A percentile compares a stretch with the other conserved stretches of the same genome.
These are phyloP conservation scores for Clamator glandarius DNA, from an alignment of 2,797 vertebrate genomes.

Conservation along the genomic window DNA sequence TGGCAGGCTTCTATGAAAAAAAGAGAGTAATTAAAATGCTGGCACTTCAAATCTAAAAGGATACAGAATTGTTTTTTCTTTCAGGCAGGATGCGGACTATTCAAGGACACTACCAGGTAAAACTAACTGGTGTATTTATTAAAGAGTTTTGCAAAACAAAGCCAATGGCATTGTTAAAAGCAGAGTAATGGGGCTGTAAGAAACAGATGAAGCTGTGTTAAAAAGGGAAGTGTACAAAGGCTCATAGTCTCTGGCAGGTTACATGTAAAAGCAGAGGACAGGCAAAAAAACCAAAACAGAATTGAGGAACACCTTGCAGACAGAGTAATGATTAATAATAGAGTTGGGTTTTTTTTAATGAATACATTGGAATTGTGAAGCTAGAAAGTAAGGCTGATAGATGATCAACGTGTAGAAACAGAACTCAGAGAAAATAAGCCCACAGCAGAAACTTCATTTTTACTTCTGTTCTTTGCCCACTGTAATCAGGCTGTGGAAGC, in stretches of 20 bases:
- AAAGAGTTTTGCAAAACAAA: too few species aligned
- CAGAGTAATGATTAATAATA: neutral
- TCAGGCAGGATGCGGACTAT: neutral
- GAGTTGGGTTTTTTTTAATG: neutral
- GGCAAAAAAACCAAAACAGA: neutral
- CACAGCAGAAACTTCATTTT: neutral
- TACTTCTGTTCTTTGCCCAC: neutral
- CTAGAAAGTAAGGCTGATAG: neutral
- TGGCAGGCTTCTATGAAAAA: neutral
- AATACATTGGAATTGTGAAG: neutral
- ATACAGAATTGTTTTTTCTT: neutral
- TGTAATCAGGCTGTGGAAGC: neutral
- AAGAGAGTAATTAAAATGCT: neutral
- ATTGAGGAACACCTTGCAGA: neutral
- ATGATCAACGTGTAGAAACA: neutral
- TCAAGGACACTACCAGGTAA: neutral
- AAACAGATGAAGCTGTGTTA: neutral
- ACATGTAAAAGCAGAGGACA: neutral
- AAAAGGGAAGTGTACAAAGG: neutral
- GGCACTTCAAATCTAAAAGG: neutral
- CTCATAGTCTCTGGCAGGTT: neutral
- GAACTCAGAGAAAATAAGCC: neutral
- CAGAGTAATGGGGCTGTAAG: neutral
- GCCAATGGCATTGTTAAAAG: neutral
- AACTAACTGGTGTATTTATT: neutral